A percentile compares a stretch with the other conserved stretches of the same genome.
Evolutionary conservation across 2,113 vertebrate genomes (phyloP).

Genomic region (Apeltes quadracus): DNA sequence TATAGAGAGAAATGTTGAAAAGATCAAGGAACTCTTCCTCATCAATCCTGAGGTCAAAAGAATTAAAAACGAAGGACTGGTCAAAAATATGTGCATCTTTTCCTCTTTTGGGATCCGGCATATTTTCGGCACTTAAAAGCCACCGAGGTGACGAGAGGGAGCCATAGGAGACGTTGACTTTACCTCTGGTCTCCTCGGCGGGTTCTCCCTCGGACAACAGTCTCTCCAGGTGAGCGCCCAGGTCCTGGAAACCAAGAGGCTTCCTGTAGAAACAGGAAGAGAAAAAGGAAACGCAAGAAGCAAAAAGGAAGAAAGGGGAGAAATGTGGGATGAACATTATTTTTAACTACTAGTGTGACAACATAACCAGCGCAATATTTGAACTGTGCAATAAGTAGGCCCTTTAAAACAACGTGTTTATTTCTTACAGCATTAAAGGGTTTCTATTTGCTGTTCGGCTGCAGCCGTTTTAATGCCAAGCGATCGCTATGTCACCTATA

Average conservation of each 20-base stretch:
- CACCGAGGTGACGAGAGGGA: background rate
- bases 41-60: background rate
- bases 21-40: background rate
- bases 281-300: background rate
- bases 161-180: background rate
- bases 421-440: too few relatives aligned
- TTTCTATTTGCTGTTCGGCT: too few relatives aligned
- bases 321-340: background rate
- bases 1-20: background rate
- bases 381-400: too few relatives aligned
- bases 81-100: too few relatives aligned
- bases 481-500: too few relatives aligned
- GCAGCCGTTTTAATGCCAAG: too few relatives aligned
- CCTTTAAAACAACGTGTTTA: too few relatives aligned
- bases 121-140: too few relatives aligned
- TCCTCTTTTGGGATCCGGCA: too few relatives aligned
- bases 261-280: constrained; percentile 66
- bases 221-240: constrained; percentile 87
- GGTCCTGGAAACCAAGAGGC: constrained; percentile 91
- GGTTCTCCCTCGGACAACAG: constrained; percentile 85
- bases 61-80: too few relatives aligned
- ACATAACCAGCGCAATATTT: too few relatives aligned
- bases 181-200: constrained; percentile 84
- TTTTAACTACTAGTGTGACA: too few relatives aligned
- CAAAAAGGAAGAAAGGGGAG: background rate